A percentile compares a stretch with the other conserved stretches of the same genome.
These are phyloP conservation scores for Notechis scutatus DNA, from an alignment of 2,113 vertebrate genomes.

Conservation along the genomic window DNA sequence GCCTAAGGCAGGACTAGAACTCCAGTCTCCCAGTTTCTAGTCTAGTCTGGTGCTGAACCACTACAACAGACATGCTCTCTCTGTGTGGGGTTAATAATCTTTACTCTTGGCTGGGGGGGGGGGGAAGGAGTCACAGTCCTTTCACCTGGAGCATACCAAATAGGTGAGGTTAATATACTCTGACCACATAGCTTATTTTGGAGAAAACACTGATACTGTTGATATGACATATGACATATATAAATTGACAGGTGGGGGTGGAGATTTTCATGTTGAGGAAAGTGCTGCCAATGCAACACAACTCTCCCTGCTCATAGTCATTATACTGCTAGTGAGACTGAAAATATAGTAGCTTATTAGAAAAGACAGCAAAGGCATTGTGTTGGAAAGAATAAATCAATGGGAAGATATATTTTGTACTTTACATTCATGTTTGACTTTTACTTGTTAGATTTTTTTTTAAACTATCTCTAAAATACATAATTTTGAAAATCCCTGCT, in stretches of 20 bases:
- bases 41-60: background rate
- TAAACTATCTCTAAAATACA: background rate
- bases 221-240: background rate
- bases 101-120: background rate
- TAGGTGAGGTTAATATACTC: background rate
- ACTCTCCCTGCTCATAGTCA: background rate
- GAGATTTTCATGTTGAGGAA: background rate
- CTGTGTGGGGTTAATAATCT: background rate
- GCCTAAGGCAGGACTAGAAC: background rate
- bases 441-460: background rate
- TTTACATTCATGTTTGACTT: slow-evolving; percentile 19
- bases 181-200: background rate
- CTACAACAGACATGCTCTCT: background rate
- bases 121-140: background rate
- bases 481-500: slow-evolving; percentile 26
- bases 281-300: background rate
- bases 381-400: background rate
- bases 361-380: background rate
- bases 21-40: background rate
- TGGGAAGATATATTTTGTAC: background rate
- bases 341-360: background rate
- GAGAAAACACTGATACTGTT: background rate
- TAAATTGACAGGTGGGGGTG: background rate
- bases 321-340: slow-evolving; percentile 14
- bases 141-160: background rate